These are phyloP conservation scores for Rotaria magnacalcarata DNA, from an alignment of 2,888 invertebrate genomes.

Conservation along the genomic window DNA sequence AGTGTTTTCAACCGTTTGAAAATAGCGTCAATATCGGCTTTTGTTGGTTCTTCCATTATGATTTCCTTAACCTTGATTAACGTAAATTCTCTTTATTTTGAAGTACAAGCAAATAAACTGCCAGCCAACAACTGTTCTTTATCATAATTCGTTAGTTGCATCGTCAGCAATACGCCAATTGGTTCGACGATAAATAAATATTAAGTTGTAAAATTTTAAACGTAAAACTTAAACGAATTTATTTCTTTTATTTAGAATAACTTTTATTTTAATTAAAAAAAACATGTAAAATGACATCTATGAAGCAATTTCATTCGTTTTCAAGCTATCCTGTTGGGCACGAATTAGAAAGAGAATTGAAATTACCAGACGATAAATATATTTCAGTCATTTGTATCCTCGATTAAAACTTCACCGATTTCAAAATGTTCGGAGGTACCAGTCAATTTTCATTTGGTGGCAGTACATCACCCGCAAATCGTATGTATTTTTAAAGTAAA, in stretches of 20 bases:
- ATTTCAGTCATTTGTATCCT: not conserved
- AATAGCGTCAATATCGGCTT: constrained; percentile 46
- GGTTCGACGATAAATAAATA: not conserved
- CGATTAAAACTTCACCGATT: not conserved
- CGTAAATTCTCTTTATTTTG: not conserved
- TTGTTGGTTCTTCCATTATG: constrained; percentile 42
- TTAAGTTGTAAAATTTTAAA: not conserved
- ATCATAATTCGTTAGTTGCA: constrained; percentile 1
- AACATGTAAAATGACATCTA: not conserved
- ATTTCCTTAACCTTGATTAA: not conserved
- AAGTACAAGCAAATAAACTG: not conserved
- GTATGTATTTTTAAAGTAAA: not conserved
- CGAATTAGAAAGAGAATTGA: not conserved
- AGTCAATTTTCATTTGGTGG: not conserved
- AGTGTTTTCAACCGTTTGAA: constrained; percentile 39
- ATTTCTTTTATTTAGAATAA: not conserved
- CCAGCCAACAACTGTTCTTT: not conserved
- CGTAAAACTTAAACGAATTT: not conserved
- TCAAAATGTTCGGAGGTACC: constrained; percentile 2
- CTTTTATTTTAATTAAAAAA: not conserved
- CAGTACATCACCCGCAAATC: not conserved
- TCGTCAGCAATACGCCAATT: constrained; percentile 12
- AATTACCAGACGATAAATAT: not conserved
- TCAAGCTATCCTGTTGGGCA: not conserved
- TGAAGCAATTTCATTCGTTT: not conserved